These are phyloP conservation scores for Antennarius maculatus DNA, from an alignment of 2,797 vertebrate genomes.

Conservation along the genomic window DNA sequence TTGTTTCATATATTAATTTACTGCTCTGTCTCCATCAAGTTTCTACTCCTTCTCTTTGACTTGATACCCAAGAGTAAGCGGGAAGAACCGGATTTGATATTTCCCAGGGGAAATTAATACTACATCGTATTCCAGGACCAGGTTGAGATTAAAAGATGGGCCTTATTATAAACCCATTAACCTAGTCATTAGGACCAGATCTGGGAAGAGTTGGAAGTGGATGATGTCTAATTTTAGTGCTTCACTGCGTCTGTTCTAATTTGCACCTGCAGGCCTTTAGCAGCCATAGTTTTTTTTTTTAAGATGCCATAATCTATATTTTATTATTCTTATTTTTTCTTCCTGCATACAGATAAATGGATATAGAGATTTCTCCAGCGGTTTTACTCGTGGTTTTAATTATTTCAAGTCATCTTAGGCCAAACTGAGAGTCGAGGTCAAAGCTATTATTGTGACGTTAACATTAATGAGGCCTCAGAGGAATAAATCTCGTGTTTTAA, in stretches of 20 bases:
- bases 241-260: slow-evolving; percentile 31
- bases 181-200: slow-evolving; percentile 76
- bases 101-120: slow-evolving; percentile 80
- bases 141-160: slow-evolving; percentile 73
- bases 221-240: slow-evolving; percentile 72
- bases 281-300: background rate
- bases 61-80: slow-evolving; percentile 33
- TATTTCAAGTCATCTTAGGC: background rate
- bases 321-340: background rate
- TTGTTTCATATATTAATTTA: slow-evolving; percentile 55
- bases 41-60: slow-evolving; percentile 26
- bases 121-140: slow-evolving; percentile 73
- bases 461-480: background rate
- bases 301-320: background rate
- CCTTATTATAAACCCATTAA: slow-evolving; percentile 81
- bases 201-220: slow-evolving; percentile 57
- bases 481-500: background rate
- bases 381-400: background rate
- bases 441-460: background rate
- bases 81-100: slow-evolving; percentile 57
- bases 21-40: slow-evolving; percentile 30
- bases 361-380: background rate
- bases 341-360: background rate
- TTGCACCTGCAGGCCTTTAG: slow-evolving; percentile 18
- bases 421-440: background rate